Evolutionary conservation across 2,113 vertebrate genomes (phyloP).

Genomic region (Laticauda laticaudata): DNA sequence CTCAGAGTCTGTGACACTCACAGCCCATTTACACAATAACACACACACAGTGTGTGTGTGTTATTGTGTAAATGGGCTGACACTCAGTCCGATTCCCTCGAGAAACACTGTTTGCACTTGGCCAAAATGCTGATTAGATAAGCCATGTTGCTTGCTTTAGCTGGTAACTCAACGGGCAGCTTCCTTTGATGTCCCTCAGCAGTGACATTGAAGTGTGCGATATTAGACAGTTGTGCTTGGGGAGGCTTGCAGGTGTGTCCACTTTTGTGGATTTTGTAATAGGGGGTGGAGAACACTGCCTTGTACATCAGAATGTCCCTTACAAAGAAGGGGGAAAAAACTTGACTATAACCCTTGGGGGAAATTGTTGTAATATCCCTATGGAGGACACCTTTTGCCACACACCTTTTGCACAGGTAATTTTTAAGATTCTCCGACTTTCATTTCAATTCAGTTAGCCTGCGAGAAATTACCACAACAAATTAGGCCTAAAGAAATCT

Average conservation of each 20-base stretch:
- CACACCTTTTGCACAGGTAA: not conserved
- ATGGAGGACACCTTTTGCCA: not conserved
- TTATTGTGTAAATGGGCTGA: not conserved
- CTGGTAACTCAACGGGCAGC: slow-evolving; percentile 15
- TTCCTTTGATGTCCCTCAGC: slow-evolving; percentile 12
- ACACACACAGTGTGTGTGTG: too few species aligned
- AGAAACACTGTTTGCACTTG: slow-evolving; percentile 52
- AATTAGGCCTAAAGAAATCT: not conserved
- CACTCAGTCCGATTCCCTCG: not conserved
- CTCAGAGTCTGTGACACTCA: too few species aligned
- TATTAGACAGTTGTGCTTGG: slow-evolving; percentile 64
- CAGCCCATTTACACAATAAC: too few species aligned
- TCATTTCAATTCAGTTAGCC: not conserved
- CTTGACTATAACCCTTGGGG: too few species aligned
- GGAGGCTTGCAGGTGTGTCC: slow-evolving; percentile 42
- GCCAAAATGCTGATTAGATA: slow-evolving; percentile 64
- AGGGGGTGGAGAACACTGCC: slow-evolving; percentile 17
- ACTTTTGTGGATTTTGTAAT: not conserved
- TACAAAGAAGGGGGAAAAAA: too few species aligned
- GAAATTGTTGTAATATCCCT: not conserved
- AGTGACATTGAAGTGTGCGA: slow-evolving; percentile 62
- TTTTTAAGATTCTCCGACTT: not conserved
- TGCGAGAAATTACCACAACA: not conserved
- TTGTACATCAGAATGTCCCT: not conserved
- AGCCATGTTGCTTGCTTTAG: slow-evolving; percentile 24